Conservation (phyloP, 1,140 invertebrate genomes). For the Ridgeia piscesae region DNA sequence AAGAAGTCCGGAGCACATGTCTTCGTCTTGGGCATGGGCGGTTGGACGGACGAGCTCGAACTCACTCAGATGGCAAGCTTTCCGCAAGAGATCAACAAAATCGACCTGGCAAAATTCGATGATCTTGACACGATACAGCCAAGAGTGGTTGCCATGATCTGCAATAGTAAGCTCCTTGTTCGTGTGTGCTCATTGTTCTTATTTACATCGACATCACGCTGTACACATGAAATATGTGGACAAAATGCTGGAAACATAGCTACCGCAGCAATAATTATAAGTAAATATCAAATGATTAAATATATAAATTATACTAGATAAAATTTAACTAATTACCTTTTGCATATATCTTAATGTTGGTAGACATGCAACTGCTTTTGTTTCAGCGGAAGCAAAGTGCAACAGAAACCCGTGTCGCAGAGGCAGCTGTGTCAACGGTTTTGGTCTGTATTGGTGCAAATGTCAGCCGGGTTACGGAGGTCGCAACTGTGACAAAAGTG, state of each 20-base stretch:
- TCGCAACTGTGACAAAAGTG: slow-evolving; percentile 44
- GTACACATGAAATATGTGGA: no score
- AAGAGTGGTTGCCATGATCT: not conserved
- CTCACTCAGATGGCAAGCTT: slow-evolving; percentile 7
- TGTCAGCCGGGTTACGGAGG: slow-evolving; percentile 44
- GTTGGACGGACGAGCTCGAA: slow-evolving; percentile 12
- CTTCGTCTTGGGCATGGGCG: slow-evolving; percentile 3
- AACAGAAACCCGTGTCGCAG: slow-evolving; percentile 26
- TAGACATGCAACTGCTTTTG: not conserved
- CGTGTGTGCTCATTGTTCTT: not conserved
- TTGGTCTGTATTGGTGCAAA: slow-evolving; percentile 19
- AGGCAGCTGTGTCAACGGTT: slow-evolving; percentile 16
- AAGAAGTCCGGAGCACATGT: not conserved
- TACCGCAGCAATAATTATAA: no score
- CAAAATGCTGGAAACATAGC: no score
- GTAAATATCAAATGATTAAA: no score
- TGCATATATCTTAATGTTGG: no score
- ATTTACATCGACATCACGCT: not conserved
- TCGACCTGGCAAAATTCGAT: slow-evolving; percentile 13
- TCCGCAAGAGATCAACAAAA: not conserved
- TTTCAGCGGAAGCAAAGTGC: slow-evolving; percentile 19
- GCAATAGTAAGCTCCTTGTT: slow-evolving; percentile 10
- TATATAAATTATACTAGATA: no score
- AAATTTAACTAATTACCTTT: no score
- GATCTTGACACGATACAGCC: not conserved